Evolutionary conservation across 2,888 invertebrate species (phyloP), one percentile per base, ranked within the genome.

Genomic region (Drosophila melanocephala): DNA sequence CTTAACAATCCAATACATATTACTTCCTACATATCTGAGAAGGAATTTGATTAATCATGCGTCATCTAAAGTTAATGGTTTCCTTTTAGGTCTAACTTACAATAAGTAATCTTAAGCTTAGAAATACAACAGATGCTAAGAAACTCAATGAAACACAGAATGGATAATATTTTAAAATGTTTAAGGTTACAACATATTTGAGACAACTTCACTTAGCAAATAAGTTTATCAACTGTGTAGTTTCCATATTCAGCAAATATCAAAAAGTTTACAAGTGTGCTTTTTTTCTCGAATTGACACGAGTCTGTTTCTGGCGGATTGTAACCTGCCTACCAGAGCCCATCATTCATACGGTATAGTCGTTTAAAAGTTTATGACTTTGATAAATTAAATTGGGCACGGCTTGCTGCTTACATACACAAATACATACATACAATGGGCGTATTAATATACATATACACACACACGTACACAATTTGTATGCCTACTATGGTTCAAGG

Each of bases 371-470:
- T 88, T 87, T 90, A 87, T 90, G 89, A 88, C 89, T 90, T 87
- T 87, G 87, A 90, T 87, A 88, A 87, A 87, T 90, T 84, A 90
- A 87, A 90, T 87, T 79, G 84, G 71, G 89, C 89, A 72, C 76
- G 77, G 66, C 55, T 66, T 60, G 33, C 42, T 39, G 55, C 32
- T 59, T 44, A 47, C 62, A 58, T 33, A 35, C 56, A 42, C 52
- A 75, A 26, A 37, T n/a, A 19, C 28, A 56, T 4, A 16, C 16
- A 55, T 26, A 55, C 6, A n/a, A 19, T 16, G 55, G 14, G 32
- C 9, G 22, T 26, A 39, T 22, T 51, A 63, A 72, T 81, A 59
- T 60, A 74, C 58, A 52, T 58, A 30, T 56, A 68, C 37, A 52
- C 35, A 39, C 22, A 32, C 22, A 47, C 16, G 16, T 16, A 26